phyloP scores from a whole-genome alignment of 2,797 vertebrate genomes.

The Sphenopsis melanotis region DNA sequence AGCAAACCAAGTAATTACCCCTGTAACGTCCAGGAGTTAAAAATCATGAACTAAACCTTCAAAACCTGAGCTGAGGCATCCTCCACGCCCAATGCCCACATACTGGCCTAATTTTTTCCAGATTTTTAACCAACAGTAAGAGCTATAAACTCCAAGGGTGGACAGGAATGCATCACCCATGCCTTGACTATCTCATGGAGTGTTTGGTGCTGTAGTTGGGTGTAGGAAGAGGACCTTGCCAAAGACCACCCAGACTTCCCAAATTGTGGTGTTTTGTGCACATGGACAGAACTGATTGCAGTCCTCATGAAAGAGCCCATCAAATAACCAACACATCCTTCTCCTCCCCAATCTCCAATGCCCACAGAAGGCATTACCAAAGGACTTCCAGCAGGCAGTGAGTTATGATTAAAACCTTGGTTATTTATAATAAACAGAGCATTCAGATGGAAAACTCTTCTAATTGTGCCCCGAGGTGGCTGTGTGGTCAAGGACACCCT shows the following conservation, averaged over 20 bases:
- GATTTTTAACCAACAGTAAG: background rate
- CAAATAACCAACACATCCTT: background rate
- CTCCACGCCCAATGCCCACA: background rate
- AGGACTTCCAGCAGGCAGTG: background rate
- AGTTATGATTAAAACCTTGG: background rate
- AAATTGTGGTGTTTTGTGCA: background rate
- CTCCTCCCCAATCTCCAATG: background rate
- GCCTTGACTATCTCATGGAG: background rate
- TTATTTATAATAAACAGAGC: background rate
- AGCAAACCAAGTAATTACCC: background rate
- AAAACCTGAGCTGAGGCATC: background rate
- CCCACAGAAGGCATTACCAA: background rate
- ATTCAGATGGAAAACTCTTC: background rate
- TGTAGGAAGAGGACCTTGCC: background rate
- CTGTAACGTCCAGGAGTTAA: background rate
- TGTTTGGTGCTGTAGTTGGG: background rate
- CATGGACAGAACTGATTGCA: rapidly evolving
- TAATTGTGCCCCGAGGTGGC: background rate
- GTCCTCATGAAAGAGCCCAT: background rate
- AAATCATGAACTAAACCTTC: background rate
- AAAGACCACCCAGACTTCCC: background rate
- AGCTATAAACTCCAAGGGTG: background rate
- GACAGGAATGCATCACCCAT: background rate
- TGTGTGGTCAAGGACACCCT: background rate
- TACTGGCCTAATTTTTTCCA: background rate